Conservation (phyloP, 2,113 vertebrate species). For the Sterrhoptilus dennistouni region DNA sequence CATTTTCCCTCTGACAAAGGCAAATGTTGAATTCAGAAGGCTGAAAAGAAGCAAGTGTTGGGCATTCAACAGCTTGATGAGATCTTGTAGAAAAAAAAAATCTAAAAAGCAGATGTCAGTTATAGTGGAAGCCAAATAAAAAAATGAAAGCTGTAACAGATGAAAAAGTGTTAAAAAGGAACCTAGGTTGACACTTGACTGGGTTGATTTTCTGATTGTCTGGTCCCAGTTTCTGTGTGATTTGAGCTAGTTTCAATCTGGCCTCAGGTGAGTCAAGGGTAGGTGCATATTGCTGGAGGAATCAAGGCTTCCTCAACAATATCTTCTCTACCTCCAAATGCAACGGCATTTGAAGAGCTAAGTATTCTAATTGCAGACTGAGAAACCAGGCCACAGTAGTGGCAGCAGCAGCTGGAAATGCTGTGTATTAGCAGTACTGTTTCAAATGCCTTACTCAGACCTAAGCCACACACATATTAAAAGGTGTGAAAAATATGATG, state of each 20-base stretch:
- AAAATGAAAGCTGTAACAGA: background rate
- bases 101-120: background rate
- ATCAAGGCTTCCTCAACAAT: background rate
- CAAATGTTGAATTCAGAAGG: background rate
- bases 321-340: background rate
- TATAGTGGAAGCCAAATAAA: background rate
- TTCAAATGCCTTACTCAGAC: background rate
- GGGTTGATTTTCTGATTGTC: background rate
- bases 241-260: background rate
- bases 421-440: background rate
- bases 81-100: background rate
- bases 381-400: background rate
- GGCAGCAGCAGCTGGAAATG: background rate
- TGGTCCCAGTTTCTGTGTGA: background rate
- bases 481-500: background rate
- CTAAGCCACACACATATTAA: background rate
- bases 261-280: accelerated
- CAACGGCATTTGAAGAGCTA: background rate
- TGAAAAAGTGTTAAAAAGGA: background rate
- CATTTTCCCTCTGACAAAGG: background rate
- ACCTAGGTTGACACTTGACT: background rate
- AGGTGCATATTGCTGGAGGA: background rate
- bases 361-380: background rate
- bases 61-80: background rate
- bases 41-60: constrained; percentile 2